Evolutionary conservation across 2,113 vertebrate species (phyloP).

Genomic region (Anolis sagrei): DNA sequence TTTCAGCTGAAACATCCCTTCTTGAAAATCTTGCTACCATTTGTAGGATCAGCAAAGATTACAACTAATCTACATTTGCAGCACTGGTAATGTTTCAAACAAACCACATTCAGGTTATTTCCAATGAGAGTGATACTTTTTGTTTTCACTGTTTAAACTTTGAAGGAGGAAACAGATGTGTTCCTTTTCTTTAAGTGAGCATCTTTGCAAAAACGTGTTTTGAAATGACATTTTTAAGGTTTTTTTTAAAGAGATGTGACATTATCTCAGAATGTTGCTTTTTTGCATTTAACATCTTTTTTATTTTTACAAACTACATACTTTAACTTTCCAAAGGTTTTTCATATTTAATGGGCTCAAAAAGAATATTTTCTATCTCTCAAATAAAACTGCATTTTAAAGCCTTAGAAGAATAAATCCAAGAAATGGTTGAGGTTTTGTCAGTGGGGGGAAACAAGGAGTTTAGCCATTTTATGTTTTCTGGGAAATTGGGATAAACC

Average conservation of each 20-base stretch:
- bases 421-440: not conserved
- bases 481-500: too few relatives aligned
- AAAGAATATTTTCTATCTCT: not conserved
- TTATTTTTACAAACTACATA: not conserved
- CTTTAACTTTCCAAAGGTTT: not conserved
- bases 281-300: not conserved
- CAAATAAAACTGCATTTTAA: not conserved
- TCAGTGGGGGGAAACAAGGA: not conserved
- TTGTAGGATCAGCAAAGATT: too few relatives aligned
- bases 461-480: too few relatives aligned
- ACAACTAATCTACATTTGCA: not conserved
- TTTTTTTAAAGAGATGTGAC: not conserved
- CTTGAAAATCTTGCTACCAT: too few relatives aligned
- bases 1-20: too few relatives aligned
- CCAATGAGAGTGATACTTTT: not conserved
- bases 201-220: not conserved
- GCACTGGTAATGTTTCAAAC: not conserved
- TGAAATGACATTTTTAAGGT: not conserved
- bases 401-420: not conserved
- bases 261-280: conserved; percentile 1
- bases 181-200: not conserved
- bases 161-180: not conserved
- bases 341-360: not conserved
- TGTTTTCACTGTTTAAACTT: not conserved
- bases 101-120: not conserved